Base-by-base conservation (phyloP, 2,797 vertebrate species). In the Anguilla megastoma region DNA sequence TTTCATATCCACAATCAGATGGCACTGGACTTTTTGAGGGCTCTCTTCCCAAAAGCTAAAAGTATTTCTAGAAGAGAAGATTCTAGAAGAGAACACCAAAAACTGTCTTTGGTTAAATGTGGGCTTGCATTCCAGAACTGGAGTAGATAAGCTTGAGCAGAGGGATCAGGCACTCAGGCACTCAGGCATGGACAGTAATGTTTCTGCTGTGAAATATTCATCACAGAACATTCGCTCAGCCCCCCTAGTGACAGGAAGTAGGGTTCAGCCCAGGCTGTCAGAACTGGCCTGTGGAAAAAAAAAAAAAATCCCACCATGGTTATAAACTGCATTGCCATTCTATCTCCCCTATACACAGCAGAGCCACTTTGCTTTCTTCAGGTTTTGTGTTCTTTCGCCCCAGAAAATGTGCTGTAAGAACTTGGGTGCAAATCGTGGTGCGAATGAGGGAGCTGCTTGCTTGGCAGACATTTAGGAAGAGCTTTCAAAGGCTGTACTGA, bases 221-320 rank as follows among this genome's bases (percentile, higher is more conserved):
- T 79, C 74, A 79, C 74, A 79, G 33, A 45, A 79, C 74, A 79
- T 3, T 79, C 74, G 45, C 18, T 45, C 74, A 79, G 74, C 36
- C 74, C 36, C 74, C 74, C 74, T 45, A 71, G 69, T 71, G 69
- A 71, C 27, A 71, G 27, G 69, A 79, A 79, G 74, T 36, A 79
- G 74, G 74, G 74, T 79, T 79, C 33, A 79, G 74, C 14, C 74
- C 36, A 79, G 74, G 74, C 74, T 79, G 74, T 18, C 74, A 79
- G 74, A 45, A 79, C 74, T 79, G 14, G 74, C 69, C 69, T 71
- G 69, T 71, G 24, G 63, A 27, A 33, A 69, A 27, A 24, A 21
- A 63, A 52, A 21, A 18, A 79, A 41, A 41, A 18, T 36, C 16
- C 74, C 74, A 79, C 36, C n/a, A 16, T 16, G 14, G 41, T 79